Evolutionary conservation across 2,888 invertebrate genomes (phyloP).

Genomic region (Drosophila yooni): DNA sequence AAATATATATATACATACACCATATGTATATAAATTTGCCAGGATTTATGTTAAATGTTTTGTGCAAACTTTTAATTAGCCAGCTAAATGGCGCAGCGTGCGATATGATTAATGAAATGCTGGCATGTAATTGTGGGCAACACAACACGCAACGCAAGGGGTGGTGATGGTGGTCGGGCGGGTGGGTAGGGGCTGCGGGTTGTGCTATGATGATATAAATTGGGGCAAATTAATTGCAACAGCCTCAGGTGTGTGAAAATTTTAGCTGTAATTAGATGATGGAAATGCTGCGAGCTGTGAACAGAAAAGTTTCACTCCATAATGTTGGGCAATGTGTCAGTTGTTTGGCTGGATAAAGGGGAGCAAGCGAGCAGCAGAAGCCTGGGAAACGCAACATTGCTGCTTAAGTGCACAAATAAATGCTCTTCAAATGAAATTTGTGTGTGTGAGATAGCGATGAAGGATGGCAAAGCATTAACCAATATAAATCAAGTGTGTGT

Average conservation of each 20-base stretch:
- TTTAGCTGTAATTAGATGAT: conserved; percentile 76
- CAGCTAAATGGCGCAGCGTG: conserved; percentile 76
- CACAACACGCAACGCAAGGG: conserved; percentile 48
- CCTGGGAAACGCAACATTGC: conserved; percentile 49
- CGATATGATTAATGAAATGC: conserved; percentile 78
- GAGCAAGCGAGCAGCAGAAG: neutral
- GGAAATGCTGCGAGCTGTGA: conserved; percentile 60
- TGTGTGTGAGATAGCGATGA: conserved; percentile 53
- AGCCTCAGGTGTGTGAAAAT: conserved; percentile 77
- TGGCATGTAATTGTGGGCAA: conserved; percentile 73
- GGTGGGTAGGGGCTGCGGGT: neutral
- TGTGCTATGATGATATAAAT: conserved; percentile 65
- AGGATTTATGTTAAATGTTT: conserved; percentile 74
- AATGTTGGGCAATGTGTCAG: conserved; percentile 62
- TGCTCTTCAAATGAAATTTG: conserved; percentile 39
- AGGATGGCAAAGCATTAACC: conserved; percentile 59
- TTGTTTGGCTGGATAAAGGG: neutral
- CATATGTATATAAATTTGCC: conserved; percentile 27
- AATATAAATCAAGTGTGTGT: conserved; percentile 45
- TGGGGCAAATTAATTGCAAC: conserved; percentile 77
- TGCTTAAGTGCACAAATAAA: conserved; percentile 47
- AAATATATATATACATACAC: conserved; percentile 20
- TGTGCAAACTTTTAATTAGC: conserved; percentile 77
- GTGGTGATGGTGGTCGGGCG: neutral
- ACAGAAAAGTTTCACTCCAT: conserved; percentile 65